phyloP scores from a whole-genome alignment of 2,113 vertebrate species.

The Spizaetus ornatus region DNA sequence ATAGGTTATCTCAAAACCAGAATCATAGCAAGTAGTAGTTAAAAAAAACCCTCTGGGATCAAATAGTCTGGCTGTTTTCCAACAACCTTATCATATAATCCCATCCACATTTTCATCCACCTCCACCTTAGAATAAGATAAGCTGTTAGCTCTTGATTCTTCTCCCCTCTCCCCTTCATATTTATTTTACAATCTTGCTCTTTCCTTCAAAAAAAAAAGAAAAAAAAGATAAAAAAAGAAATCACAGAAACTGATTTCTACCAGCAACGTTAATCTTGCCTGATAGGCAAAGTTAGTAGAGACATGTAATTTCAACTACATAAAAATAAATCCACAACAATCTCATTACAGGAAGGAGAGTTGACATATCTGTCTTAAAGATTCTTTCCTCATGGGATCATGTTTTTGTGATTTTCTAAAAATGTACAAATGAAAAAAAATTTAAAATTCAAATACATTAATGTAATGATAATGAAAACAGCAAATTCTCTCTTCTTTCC shows the following conservation, averaged over 20 bases:
- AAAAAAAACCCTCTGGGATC: fast-evolving
- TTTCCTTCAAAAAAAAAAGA: background rate
- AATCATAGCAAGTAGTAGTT: background rate
- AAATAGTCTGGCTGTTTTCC: background rate
- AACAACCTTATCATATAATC: background rate
- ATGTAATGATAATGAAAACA: background rate
- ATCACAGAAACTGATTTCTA: background rate
- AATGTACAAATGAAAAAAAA: background rate
- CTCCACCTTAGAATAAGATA: background rate
- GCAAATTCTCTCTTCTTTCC: background rate
- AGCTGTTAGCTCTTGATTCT: background rate
- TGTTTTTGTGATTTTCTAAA: background rate
- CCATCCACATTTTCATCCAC: background rate
- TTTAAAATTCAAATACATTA: background rate
- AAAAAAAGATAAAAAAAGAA: no score
- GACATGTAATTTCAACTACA: background rate
- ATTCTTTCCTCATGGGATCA: background rate
- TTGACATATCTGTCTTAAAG: background rate
- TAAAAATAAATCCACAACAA: background rate
- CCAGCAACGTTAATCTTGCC: background rate
- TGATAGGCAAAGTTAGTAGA: background rate
- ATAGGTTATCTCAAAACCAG: background rate
- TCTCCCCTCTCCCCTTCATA: background rate
- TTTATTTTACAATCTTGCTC: background rate
- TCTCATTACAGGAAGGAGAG: background rate